Percentiles rank a stretch among this genome's conserved stretches.
Evolutionary conservation across 2,113 vertebrate genomes (phyloP).

Genomic region (Rhodinocichla rosea): DNA sequence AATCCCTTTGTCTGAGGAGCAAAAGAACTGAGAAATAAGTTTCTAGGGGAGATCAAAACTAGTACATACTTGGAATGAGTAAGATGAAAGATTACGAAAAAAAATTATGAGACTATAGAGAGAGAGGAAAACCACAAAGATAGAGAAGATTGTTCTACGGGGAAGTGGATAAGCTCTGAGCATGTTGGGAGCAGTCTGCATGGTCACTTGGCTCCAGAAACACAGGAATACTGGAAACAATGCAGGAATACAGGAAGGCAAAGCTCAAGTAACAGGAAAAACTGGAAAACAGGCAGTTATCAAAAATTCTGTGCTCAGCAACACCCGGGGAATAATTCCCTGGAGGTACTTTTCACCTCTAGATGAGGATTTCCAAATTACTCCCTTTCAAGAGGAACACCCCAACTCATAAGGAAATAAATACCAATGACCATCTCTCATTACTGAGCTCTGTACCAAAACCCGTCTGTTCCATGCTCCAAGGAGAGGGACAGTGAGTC

Average conservation of each 20-base stretch:
- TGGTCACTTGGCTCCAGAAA: not conserved
- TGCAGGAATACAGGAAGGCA: not conserved
- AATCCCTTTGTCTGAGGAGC: not conserved
- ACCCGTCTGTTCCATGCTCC: not conserved
- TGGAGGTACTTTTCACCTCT: not conserved
- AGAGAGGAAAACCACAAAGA: not conserved
- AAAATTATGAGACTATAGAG: not conserved
- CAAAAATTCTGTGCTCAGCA: not conserved
- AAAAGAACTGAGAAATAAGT: not conserved
- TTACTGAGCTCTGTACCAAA: not conserved
- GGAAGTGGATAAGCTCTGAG: not conserved
- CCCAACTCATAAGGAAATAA: not conserved
- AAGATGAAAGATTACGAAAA: not conserved
- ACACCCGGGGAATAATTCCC: not conserved
- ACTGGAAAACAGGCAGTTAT: not conserved
- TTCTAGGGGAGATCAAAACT: not conserved
- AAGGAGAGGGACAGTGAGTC: not conserved
- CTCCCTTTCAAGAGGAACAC: rapidly evolving
- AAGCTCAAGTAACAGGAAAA: not conserved
- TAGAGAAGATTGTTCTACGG: not conserved
- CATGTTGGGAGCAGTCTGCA: not conserved
- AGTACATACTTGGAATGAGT: not conserved
- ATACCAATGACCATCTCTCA: rapidly evolving
- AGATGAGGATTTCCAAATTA: not conserved
- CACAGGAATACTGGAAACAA: not conserved